Evolutionary conservation across 2,113 vertebrate genomes (phyloP), one percentile per base, ranked within the genome.

Genomic region (Cavia porcellus): DNA sequence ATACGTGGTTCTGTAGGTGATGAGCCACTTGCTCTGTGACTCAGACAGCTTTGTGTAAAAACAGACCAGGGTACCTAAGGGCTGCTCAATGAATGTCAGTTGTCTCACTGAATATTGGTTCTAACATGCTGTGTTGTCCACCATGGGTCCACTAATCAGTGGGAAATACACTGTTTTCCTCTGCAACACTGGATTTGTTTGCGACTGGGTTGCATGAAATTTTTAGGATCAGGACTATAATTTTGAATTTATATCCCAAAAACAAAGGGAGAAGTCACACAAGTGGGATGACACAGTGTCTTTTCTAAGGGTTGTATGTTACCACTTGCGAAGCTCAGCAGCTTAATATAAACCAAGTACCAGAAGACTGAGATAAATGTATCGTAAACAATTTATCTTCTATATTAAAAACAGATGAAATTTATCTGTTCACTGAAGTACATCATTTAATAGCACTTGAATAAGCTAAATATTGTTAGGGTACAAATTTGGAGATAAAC

Each of bases 301-400:
- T 81, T 82, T 74, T 28, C 77, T 68, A 28, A 90, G 19, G 38
- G 42, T 61, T 55, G 17, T 25, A 24, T 14, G 3, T 79, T 79
- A 47, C 30, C 19, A 5, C 64, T 92, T 68, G 25, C 24, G 28
- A 30, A 57, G 10, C 5, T 83, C 22, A 94, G 11, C 15, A 91
- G 25, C 70, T 94, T 94, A 79, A 85, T 52, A 61, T 59, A 90
- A 97, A 95, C 45, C 47, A 80, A 80, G 25, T 32, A 62, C 80
- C 22, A 92, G 4, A 85, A 86, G 30, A 52, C 47, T 86, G 35
- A 89, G 42, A 95, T 86, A 90, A 92, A 74, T 83, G 9, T 72
- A 85, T 90, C 45, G 35, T 45, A 66, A 0, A 14, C 19, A 86
- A 42, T 82, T 96, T 92, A 86, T 89, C 14, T 95, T 81, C 19